Evolutionary conservation across 2,113 vertebrate species (phyloP).

Genomic region (Chaenocephalus aceratus): DNA sequence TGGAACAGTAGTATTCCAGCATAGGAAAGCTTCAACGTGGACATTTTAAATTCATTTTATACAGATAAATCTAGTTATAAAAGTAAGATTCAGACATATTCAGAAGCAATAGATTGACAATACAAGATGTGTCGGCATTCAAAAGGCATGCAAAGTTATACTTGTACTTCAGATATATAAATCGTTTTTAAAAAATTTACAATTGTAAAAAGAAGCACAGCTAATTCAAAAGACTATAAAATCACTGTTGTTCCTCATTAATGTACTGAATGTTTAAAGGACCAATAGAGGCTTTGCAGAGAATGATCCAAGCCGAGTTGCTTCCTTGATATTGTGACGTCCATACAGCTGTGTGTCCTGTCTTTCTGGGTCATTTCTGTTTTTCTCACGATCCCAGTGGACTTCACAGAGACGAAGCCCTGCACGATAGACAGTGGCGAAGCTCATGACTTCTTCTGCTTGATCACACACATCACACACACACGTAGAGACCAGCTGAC

Average conservation of each 20-base stretch:
- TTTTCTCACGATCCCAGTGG: constrained; percentile 65
- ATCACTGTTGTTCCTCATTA: constrained; percentile 25
- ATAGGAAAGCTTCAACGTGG: neutral
- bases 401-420: constrained; percentile 56
- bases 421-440: constrained; percentile 65
- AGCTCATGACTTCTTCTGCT: constrained; percentile 69
- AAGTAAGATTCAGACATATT: neutral
- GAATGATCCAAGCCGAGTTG: constrained; percentile 47
- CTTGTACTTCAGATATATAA: neutral
- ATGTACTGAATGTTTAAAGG: constrained; percentile 31
- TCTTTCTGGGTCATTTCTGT: constrained; percentile 80
- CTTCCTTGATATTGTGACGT: constrained; percentile 68
- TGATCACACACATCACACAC: constrained; percentile 41
- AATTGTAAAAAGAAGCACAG: neutral
- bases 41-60: neutral
- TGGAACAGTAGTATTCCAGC: neutral
- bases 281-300: constrained; percentile 47
- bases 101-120: neutral
- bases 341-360: constrained; percentile 71
- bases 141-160: neutral
- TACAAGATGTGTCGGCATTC: neutral
- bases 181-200: too few species aligned
- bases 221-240: constrained; percentile 17
- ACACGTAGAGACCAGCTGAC: constrained; percentile 62
- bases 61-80: neutral